Evolutionary conservation across 2,797 vertebrate genomes (phyloP).

Genomic region (Periparus ater): DNA sequence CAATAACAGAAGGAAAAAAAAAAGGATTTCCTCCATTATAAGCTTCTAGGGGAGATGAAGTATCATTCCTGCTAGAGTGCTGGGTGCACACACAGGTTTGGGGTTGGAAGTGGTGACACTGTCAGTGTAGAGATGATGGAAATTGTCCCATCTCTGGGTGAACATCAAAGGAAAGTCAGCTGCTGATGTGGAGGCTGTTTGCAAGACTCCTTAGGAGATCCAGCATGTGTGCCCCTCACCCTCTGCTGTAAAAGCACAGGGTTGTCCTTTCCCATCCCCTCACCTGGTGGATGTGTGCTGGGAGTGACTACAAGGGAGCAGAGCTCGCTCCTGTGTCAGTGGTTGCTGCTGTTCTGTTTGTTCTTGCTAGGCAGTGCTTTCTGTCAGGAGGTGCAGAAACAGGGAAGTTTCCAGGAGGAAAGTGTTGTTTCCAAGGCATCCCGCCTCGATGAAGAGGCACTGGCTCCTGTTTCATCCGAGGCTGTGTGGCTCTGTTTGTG

Average conservation of each 20-base stretch:
- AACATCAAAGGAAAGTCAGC: neutral
- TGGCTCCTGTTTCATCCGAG: neutral
- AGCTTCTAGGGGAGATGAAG: neutral
- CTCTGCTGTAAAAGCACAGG: neutral
- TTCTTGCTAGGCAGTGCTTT: neutral
- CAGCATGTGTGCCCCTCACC: neutral
- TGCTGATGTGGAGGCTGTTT: neutral
- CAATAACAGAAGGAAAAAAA: neutral
- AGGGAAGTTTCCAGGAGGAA: neutral
- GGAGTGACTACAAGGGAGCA: neutral
- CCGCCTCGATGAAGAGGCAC: fast-evolving
- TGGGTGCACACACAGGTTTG: neutral
- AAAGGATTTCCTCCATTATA: neutral
- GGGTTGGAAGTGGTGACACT: neutral
- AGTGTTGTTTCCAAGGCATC: neutral
- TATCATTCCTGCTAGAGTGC: neutral
- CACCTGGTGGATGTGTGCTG: fast-evolving
- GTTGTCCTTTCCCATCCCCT: neutral
- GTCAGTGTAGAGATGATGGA: neutral
- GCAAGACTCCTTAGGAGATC: neutral
- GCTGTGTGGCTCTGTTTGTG: neutral
- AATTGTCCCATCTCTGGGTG: neutral
- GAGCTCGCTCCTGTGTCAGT: neutral
- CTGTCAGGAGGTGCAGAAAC: neutral
- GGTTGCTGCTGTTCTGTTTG: neutral